These are phyloP conservation scores for Sarcophaga rosellei DNA, from an alignment of 2,888 invertebrate species.

Conservation along the genomic window DNA sequence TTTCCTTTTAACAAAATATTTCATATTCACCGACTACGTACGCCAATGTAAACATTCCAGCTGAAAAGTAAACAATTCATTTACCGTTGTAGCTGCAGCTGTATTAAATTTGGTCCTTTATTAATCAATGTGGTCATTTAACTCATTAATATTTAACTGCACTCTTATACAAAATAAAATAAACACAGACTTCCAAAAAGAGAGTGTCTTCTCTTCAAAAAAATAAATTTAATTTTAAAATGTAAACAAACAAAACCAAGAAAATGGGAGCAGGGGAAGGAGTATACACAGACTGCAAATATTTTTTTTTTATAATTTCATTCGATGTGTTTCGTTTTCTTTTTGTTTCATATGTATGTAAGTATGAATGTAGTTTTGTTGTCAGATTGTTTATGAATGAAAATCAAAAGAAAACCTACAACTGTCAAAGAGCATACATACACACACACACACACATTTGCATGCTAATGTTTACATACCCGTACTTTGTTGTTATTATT, in stretches of 20 bases:
- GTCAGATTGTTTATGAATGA: conserved; percentile 58
- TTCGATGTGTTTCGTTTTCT: neutral
- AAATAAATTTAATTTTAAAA: conserved; percentile 1
- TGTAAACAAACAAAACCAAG: conserved; percentile 1
- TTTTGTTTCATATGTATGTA: neutral
- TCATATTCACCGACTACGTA: conserved; percentile 27
- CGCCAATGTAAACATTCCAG: neutral
- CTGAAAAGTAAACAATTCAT: neutral
- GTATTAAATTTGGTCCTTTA: conserved; percentile 40
- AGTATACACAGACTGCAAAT: conserved; percentile 40
- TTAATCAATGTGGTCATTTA: conserved; percentile 38
- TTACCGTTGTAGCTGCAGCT: conserved; percentile 26
- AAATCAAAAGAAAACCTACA: conserved; percentile 64
- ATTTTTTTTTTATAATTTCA: conserved; percentile 28
- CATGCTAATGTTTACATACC: conserved; percentile 16
- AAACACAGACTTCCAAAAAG: neutral
- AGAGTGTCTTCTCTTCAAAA: neutral
- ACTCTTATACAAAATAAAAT: neutral
- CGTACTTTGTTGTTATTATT: conserved; percentile 9
- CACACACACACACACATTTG: conserved; percentile 19
- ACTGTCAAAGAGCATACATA: conserved; percentile 53
- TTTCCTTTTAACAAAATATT: neutral
- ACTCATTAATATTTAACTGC: conserved; percentile 29
- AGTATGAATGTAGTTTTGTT: conserved; percentile 11
- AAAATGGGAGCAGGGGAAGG: conserved; percentile 1